These are phyloP conservation scores for Mixornis gularis DNA, from an alignment of 2,113 vertebrate species.

Conservation along the genomic window DNA sequence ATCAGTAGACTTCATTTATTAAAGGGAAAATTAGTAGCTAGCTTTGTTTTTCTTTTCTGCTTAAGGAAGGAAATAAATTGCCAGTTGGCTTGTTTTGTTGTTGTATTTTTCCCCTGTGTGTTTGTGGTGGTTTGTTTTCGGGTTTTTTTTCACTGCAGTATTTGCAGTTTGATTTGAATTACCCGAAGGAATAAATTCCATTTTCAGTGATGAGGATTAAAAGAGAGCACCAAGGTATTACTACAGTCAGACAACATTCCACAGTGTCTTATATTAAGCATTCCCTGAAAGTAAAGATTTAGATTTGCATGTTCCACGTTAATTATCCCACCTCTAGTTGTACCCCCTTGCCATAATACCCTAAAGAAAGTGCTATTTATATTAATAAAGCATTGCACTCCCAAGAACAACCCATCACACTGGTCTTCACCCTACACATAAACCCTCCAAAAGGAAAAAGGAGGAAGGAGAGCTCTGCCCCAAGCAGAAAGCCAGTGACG, in stretches of 20 bases:
- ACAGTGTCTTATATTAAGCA: neutral
- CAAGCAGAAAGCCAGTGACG: neutral
- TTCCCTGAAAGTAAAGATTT: conserved; percentile 1
- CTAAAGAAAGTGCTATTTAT: neutral
- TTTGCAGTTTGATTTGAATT: neutral
- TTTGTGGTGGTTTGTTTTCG: neutral
- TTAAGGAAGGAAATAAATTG: neutral
- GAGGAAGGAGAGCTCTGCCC: no score
- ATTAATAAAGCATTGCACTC: neutral
- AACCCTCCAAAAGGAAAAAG: neutral
- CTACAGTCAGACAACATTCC: neutral
- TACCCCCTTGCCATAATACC: neutral
- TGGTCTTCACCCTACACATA: neutral
- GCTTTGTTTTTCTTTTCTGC: neutral
- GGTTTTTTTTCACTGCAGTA: neutral
- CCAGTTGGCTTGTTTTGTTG: neutral
- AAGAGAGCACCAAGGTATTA: neutral
- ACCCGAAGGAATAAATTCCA: neutral
- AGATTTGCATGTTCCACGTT: neutral
- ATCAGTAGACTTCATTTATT: neutral
- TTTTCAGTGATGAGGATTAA: neutral
- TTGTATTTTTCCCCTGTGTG: neutral
- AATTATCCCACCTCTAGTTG: neutral
- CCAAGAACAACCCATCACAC: neutral
- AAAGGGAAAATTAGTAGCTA: neutral